These are phyloP conservation scores for Cheilosia urbana DNA, from an alignment of 2,888 invertebrate species.

Conservation along the genomic window DNA sequence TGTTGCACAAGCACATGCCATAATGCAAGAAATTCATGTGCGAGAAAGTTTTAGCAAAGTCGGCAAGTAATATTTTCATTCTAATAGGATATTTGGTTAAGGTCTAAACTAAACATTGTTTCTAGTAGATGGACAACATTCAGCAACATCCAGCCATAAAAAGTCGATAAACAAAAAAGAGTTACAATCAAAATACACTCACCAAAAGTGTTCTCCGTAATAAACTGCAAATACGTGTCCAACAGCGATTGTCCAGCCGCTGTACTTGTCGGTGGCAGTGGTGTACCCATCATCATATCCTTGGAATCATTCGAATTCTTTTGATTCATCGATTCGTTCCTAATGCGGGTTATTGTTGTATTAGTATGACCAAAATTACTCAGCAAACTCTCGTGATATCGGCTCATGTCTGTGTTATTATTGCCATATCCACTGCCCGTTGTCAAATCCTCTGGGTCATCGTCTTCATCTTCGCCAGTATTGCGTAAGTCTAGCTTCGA, in stretches of 20 bases:
- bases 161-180: background rate
- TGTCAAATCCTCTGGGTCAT: slow-evolving; percentile 92
- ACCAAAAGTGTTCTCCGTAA: slow-evolving; percentile 92
- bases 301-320: slow-evolving; percentile 84
- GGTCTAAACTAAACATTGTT: too few relatives aligned
- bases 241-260: slow-evolving; percentile 91
- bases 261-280: slow-evolving; percentile 87
- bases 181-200: slow-evolving; percentile 78
- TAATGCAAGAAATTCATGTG: too few relatives aligned
- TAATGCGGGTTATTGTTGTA: slow-evolving; percentile 87
- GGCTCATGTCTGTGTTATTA: slow-evolving; percentile 80
- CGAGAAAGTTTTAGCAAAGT: too few relatives aligned
- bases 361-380: slow-evolving; percentile 85
- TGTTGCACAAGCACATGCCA: too few relatives aligned
- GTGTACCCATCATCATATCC: slow-evolving; percentile 85
- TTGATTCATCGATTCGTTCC: slow-evolving; percentile 85
- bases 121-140: too few relatives aligned
- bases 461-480: slow-evolving; percentile 86
- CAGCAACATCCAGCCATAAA: too few relatives aligned
- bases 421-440: slow-evolving; percentile 82
- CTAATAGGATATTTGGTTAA: too few relatives aligned
- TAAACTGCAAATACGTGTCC: slow-evolving; percentile 94
- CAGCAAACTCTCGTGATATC: slow-evolving; percentile 82
- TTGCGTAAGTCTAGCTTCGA: slow-evolving; percentile 89
- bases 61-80: too few relatives aligned